Conservation (phyloP, 2,113 vertebrate genomes). For the Halcyon senegalensis region DNA sequence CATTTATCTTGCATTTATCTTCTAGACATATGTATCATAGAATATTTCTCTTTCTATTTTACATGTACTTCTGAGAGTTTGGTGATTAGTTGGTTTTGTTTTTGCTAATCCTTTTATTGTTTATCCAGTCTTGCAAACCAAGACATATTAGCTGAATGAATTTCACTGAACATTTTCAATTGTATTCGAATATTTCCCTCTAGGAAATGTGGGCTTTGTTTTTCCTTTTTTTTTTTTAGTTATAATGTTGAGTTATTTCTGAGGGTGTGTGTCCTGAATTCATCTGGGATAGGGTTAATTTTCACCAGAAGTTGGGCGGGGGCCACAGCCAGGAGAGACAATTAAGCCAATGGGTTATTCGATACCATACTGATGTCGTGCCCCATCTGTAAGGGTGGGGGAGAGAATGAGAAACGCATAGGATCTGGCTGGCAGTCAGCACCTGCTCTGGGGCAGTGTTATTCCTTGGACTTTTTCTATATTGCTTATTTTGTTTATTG, state of each 20-base stretch:
- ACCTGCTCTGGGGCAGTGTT: too few relatives aligned
- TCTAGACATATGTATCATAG: neutral
- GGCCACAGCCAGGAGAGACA: too few relatives aligned
- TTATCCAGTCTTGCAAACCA: neutral
- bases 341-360: too few relatives aligned
- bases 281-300: too few relatives aligned
- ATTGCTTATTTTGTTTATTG: too few relatives aligned
- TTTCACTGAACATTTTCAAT: neutral
- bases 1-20: neutral
- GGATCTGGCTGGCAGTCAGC: too few relatives aligned
- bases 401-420: too few relatives aligned
- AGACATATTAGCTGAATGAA: fast-evolving
- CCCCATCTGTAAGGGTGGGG: too few relatives aligned
- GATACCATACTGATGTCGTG: too few relatives aligned
- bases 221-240: neutral
- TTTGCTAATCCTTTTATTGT: neutral
- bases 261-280: too few relatives aligned
- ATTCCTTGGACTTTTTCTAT: too few relatives aligned
- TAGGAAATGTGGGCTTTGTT: neutral
- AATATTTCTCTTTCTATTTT: neutral
- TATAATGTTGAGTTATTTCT: neutral
- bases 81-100: fast-evolving
- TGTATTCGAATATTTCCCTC: neutral
- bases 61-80: neutral
- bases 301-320: too few relatives aligned